Conservation (phyloP, 30 jellyfish, hydroid and myxozoan genomes). For the Chrysaora quinquecirrha region DNA sequence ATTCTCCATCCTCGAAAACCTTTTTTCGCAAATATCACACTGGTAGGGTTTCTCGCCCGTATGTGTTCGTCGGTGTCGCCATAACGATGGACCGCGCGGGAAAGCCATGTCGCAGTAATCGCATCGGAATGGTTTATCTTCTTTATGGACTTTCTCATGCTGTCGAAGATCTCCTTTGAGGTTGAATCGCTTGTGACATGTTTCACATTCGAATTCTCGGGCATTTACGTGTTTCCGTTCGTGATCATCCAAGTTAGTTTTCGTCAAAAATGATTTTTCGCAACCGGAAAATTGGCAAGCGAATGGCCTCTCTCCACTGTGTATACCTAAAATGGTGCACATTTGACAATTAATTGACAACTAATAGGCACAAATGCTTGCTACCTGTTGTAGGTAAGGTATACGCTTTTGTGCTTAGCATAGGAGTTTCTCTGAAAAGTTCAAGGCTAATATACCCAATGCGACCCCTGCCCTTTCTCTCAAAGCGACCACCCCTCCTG, state of each 20-base stretch:
- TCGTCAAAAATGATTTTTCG: conserved; percentile 50
- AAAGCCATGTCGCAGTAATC: conserved; percentile 77
- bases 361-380: background rate
- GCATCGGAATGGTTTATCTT: conserved; percentile 71
- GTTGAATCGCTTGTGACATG: conserved; percentile 70
- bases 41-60: conserved; percentile 85
- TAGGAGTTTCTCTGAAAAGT: no score
- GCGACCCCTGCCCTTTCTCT: no score
- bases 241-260: conserved; percentile 77
- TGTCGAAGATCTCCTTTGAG: conserved; percentile 69
- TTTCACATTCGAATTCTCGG: conserved; percentile 66
- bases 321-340: conserved; percentile 14
- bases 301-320: conserved; percentile 83
- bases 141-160: conserved; percentile 74
- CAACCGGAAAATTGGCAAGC: conserved; percentile 60
- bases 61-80: conserved; percentile 86
- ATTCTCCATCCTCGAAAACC: conserved; percentile 80
- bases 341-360: background rate
- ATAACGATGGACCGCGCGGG: conserved; percentile 72
- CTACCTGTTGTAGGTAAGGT: no score
- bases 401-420: no score
- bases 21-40: conserved; percentile 81
- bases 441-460: no score
- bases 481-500: no score
- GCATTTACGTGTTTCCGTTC: conserved; percentile 75